Conservation (phyloP, 1,140 invertebrate genomes). For the Saccostrea cuccullata region DNA sequence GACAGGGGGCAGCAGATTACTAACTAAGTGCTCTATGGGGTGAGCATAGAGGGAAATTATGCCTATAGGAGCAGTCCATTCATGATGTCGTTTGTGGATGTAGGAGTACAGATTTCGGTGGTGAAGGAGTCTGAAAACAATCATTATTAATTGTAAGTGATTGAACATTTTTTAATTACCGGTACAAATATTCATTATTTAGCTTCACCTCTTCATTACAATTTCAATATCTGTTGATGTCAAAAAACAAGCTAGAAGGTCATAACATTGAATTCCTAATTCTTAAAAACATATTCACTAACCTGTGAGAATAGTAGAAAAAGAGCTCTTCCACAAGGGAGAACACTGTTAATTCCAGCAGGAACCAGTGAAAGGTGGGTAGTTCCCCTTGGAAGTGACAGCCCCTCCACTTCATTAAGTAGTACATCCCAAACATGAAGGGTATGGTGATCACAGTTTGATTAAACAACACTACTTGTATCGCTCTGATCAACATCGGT, state of each 20-base stretch:
- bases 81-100: conserved; percentile 89
- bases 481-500: conserved; percentile 80
- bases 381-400: conserved; percentile 83
- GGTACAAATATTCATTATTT: no score
- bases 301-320: conserved; percentile 94
- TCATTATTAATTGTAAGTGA: not conserved
- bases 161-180: no score
- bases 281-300: conserved; percentile 45
- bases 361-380: conserved; percentile 90
- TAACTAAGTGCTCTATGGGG: conserved; percentile 91
- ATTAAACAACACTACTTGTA: conserved; percentile 88
- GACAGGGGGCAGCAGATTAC: conserved; percentile 89
- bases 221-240: no score
- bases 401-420: conserved; percentile 85
- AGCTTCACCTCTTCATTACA: no score
- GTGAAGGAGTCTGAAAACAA: conserved; percentile 85
- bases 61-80: conserved; percentile 77
- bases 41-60: conserved; percentile 92
- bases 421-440: conserved; percentile 83
- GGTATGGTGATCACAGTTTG: conserved; percentile 87
- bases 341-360: conserved; percentile 88
- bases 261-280: not conserved
- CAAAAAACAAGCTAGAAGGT: not conserved
- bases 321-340: conserved; percentile 89
- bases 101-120: conserved; percentile 87